Conservation (phyloP, 1,140 invertebrate genomes). For the Brachionus koreanus region DNA sequence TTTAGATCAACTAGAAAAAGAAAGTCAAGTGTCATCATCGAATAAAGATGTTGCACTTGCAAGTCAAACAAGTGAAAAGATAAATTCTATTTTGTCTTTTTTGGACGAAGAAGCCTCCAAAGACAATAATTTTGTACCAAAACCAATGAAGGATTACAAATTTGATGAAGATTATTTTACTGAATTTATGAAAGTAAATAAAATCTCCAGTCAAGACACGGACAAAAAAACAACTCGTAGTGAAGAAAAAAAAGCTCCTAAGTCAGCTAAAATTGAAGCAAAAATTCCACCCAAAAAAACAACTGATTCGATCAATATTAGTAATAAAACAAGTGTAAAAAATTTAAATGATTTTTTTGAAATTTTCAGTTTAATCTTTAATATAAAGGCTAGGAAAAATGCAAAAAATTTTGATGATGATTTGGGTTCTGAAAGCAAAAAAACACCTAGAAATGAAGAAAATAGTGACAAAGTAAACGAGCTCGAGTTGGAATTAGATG, state of each 20-base stretch:
- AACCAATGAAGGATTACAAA: slow-evolving; percentile 16
- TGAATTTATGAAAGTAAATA: neutral
- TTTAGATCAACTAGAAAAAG: neutral
- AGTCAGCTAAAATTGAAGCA: neutral
- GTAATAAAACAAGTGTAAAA: neutral
- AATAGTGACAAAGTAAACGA: slow-evolving; percentile 50
- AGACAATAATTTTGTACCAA: slow-evolving; percentile 3
- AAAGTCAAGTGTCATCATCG: slow-evolving; percentile 15
- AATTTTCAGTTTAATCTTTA: neutral
- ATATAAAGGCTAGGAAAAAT: neutral
- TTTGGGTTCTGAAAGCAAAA: neutral
- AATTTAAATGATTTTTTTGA: neutral
- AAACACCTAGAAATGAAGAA: neutral
- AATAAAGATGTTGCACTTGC: slow-evolving; percentile 9
- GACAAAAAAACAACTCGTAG: neutral
- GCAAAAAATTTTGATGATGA: neutral
- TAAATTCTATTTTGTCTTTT: slow-evolving; percentile 27
- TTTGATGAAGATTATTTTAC: slow-evolving; percentile 10
- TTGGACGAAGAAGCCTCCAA: slow-evolving; percentile 7
- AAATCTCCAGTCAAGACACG: neutral
- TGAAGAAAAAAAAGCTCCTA: neutral
- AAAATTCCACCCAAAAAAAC: slow-evolving; percentile 8
- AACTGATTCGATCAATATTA: neutral
- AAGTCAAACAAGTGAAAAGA: slow-evolving; percentile 6
- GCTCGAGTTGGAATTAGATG: slow-evolving; percentile 56